Conservation (phyloP, 2,797 vertebrate species). For the Hydrocynus forskahlii region DNA sequence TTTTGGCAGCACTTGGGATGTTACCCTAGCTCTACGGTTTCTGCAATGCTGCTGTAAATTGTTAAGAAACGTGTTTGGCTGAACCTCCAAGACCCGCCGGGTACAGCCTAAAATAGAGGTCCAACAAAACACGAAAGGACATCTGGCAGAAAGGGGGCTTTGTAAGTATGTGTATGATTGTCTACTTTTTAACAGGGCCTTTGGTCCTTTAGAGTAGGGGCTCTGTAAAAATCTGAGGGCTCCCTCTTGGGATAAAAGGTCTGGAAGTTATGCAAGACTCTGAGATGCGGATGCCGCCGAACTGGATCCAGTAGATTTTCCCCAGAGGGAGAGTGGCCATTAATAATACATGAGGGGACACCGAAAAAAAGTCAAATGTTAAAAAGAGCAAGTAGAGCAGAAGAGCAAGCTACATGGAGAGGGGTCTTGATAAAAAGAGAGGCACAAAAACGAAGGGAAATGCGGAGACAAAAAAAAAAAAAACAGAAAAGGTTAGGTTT, state of each 20-base stretch:
- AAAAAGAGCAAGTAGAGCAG: constrained; percentile 46
- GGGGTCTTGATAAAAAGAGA: background rate
- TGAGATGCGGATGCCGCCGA: background rate
- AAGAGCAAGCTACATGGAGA: constrained; percentile 6
- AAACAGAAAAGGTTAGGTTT: background rate
- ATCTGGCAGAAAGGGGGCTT: background rate
- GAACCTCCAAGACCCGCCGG: background rate
- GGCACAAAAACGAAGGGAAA: background rate
- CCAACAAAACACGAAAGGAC: background rate
- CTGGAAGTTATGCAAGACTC: constrained; percentile 33
- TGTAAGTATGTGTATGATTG: background rate
- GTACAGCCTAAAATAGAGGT: background rate
- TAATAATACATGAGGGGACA: constrained; percentile 58
- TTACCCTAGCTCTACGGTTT: constrained; percentile 26
- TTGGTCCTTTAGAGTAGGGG: background rate
- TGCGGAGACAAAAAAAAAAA: background rate
- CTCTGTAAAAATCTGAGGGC: background rate
- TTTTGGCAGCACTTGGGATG: constrained; percentile 7
- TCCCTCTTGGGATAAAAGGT: background rate
- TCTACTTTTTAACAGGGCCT: background rate
- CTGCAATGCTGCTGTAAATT: constrained; percentile 14
- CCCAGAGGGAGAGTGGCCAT: constrained; percentile 46
- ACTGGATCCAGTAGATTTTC: constrained; percentile 12
- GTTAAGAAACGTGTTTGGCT: constrained; percentile 19
- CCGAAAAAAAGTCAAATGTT: constrained; percentile 33